Evolutionary conservation across 53 echinoderm and acorn worm species (phyloP).

Genomic region (Echinometra lucunter): DNA sequence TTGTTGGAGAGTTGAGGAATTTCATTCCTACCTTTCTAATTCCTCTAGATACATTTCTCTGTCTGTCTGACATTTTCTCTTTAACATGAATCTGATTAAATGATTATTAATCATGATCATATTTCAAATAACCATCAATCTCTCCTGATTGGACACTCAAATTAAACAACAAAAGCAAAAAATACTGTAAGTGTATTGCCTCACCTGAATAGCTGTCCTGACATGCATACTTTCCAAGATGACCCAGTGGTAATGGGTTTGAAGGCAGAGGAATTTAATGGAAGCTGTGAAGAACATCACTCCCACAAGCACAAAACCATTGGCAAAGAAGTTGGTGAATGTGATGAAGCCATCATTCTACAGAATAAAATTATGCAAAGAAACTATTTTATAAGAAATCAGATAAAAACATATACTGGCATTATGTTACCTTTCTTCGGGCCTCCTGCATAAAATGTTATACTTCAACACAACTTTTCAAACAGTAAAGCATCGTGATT

Average conservation of each 20-base stretch:
- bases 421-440: no score
- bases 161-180: no score
- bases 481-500: no score
- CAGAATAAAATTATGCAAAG: not conserved
- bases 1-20: no score
- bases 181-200: not conserved
- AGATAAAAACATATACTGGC: not conserved
- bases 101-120: no score
- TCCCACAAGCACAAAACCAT: slow-evolving; percentile 85
- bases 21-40: no score
- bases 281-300: slow-evolving; percentile 80
- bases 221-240: slow-evolving; percentile 86
- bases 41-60: no score
- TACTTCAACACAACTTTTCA: no score
- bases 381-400: not conserved
- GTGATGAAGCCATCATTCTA: not conserved
- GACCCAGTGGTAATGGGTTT: slow-evolving; percentile 84
- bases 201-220: slow-evolving; percentile 91
- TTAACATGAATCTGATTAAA: no score
- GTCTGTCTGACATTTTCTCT: no score
- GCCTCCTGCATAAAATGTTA: no score
- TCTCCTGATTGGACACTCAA: not conserved
- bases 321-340: slow-evolving; percentile 77
- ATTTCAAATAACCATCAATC: no score
- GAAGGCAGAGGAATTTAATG: slow-evolving; percentile 79